Percentiles rank a stretch among this genome's conserved stretches.
Conservation (phyloP, 2,113 vertebrate species). For the Sceloporus tristichus region DNA sequence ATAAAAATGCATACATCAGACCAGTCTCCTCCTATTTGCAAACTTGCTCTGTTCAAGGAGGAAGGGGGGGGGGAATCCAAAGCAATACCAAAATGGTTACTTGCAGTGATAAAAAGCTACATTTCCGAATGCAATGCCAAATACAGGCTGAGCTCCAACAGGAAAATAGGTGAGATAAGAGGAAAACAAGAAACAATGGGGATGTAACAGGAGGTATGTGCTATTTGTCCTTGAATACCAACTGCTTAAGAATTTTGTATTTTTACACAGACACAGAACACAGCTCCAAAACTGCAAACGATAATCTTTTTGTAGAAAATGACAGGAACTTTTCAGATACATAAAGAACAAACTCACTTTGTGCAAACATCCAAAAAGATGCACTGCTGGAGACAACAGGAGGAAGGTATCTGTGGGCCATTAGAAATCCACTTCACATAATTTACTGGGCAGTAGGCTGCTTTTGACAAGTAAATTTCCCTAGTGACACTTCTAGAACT, state of each 20-base stretch:
- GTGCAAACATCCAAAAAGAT: neutral
- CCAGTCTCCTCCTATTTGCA: too few species aligned
- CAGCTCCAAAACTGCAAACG: neutral
- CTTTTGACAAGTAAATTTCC: neutral
- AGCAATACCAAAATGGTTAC: too few species aligned
- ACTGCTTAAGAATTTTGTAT: conserved; percentile 1
- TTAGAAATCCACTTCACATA: neutral
- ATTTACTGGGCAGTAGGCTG: neutral
- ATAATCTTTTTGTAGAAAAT: neutral
- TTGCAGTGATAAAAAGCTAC: neutral
- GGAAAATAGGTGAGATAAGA: conserved; percentile 3
- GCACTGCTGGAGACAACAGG: neutral
- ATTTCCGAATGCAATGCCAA: neutral
- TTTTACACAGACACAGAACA: neutral
- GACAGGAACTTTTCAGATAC: neutral
- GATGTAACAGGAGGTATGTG: neutral
- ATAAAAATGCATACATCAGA: neutral
- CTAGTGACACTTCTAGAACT: neutral
- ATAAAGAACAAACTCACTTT: neutral
- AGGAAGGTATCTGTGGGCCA: neutral
- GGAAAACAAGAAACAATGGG: neutral
- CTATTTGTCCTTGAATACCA: neutral
- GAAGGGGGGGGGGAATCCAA: too few species aligned
- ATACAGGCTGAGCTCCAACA: neutral
- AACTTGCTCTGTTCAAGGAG: too few species aligned